Evolutionary conservation across 1,140 invertebrate species (phyloP).

Genomic region (Tetragnatha versicolor): DNA sequence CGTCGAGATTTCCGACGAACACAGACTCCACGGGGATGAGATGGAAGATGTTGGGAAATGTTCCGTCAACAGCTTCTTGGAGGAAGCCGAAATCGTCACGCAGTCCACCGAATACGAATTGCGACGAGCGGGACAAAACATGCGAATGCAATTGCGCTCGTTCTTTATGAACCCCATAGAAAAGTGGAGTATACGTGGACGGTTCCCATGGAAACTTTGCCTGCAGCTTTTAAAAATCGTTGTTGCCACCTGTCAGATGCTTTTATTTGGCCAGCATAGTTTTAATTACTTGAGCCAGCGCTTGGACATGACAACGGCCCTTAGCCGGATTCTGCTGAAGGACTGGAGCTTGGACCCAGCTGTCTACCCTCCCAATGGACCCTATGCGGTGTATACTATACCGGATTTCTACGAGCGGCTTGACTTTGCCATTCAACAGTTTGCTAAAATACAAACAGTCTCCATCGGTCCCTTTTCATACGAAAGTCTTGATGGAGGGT

Average conservation of each 20-base stretch:
- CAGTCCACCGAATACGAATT: neutral
- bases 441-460: constrained; percentile 76
- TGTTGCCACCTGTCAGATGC: constrained; percentile 89
- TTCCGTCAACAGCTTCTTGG: constrained; percentile 42
- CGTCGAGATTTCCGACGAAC: constrained; percentile 22
- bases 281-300: constrained; percentile 67
- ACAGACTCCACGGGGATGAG: neutral
- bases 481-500: constrained; percentile 69
- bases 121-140: neutral
- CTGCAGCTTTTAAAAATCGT: constrained; percentile 97
- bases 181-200: constrained; percentile 89
- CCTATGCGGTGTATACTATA: constrained; percentile 87
- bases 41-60: neutral
- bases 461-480: constrained; percentile 90
- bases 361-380: constrained; percentile 91
- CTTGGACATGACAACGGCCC: constrained; percentile 71
- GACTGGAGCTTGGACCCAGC: constrained; percentile 86
- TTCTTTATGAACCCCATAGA: constrained; percentile 99
- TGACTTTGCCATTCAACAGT: constrained; percentile 84
- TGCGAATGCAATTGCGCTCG: constrained; percentile 86
- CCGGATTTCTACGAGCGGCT: constrained; percentile 84
- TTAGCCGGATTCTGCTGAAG: constrained; percentile 86
- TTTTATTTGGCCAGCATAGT: constrained; percentile 90
- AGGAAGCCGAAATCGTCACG: constrained; percentile 34
- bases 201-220: constrained; percentile 94